Conservation (phyloP, 53 echinoderm and acorn worm species). For the Henricia sp. region DNA sequence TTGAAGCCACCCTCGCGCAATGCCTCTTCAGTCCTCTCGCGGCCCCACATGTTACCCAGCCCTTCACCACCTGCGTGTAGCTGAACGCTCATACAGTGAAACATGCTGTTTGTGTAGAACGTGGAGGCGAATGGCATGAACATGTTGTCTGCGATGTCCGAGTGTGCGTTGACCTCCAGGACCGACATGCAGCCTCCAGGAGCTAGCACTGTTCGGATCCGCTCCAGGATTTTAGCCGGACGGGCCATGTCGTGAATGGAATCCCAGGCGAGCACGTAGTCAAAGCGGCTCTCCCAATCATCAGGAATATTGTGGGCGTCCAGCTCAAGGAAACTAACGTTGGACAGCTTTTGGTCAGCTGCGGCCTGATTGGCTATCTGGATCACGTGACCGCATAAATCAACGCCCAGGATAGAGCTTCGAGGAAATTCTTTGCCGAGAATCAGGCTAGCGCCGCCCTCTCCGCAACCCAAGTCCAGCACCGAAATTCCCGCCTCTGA, state of each 20-base stretch:
- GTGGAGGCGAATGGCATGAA: constrained; percentile 92
- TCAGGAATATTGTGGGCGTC: constrained; percentile 89
- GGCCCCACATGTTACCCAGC: constrained; percentile 96
- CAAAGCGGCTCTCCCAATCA: constrained; percentile 77
- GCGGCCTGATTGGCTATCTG: constrained; percentile 54
- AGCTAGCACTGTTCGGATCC: constrained; percentile 71
- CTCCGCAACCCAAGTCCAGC: constrained; percentile 93
- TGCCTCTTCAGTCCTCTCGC: constrained; percentile 74
- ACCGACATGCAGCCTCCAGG: constrained; percentile 81
- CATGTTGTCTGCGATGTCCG: constrained; percentile 85
- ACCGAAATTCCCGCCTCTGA: constrained; percentile 88
- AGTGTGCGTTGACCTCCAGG: constrained; percentile 90
- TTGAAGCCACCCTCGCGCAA: constrained; percentile 75
- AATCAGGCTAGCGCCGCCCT: constrained; percentile 88
- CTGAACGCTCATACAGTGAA: constrained; percentile 96
- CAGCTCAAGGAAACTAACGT: constrained; percentile 77
- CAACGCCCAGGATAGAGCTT: constrained; percentile 80
- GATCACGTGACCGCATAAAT: constrained; percentile 77
- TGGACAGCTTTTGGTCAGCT: constrained; percentile 58
- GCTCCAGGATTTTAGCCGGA: constrained; percentile 71
- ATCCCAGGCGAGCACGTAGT: constrained; percentile 89
- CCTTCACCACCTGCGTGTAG: constrained; percentile 86
- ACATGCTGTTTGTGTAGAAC: constrained; percentile 95
- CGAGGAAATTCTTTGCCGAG: constrained; percentile 79
- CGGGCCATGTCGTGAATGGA: constrained; percentile 97